A percentile compares a stretch with the other conserved stretches of the same genome.
Evolutionary conservation across 2,888 invertebrate genomes (phyloP).

Genomic region (Pantelozetes paolii): DNA sequence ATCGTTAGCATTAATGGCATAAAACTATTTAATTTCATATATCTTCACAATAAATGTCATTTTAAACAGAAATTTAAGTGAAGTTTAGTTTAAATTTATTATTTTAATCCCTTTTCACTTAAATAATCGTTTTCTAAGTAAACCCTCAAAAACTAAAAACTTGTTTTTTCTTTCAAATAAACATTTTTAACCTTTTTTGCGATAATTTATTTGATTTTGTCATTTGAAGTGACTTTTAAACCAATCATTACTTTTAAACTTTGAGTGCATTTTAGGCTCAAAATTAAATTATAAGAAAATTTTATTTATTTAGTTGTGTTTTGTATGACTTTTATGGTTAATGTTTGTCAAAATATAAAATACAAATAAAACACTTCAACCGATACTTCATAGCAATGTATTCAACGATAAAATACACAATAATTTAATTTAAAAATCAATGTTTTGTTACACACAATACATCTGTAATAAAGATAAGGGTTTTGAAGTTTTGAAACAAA

Average conservation of each 20-base stretch:
- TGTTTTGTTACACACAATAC: neutral
- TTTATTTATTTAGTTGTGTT: too few species aligned
- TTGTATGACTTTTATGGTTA: neutral
- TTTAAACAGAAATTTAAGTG: neutral
- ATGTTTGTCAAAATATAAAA: neutral
- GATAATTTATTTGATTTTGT: neutral
- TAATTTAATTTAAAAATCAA: neutral
- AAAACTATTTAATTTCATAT: neutral
- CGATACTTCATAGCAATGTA: neutral
- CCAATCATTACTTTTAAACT: too few species aligned
- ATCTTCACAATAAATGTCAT: neutral
- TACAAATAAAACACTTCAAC: neutral
- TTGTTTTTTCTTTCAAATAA: neutral
- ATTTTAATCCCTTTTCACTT: neutral
- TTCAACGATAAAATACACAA: neutral
- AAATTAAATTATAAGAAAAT: too few species aligned
- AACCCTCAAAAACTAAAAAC: neutral
- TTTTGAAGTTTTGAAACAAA: too few species aligned
- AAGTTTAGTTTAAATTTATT: neutral
- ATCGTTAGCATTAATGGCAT: slow-evolving; percentile 3
- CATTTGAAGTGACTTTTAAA: neutral
- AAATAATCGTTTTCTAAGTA: neutral
- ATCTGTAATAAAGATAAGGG: too few species aligned
- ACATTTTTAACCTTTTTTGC: neutral
- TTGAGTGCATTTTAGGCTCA: too few species aligned